phyloP scores from a whole-genome alignment of 2,113 vertebrate genomes.

The Capreolus pygargus region DNA sequence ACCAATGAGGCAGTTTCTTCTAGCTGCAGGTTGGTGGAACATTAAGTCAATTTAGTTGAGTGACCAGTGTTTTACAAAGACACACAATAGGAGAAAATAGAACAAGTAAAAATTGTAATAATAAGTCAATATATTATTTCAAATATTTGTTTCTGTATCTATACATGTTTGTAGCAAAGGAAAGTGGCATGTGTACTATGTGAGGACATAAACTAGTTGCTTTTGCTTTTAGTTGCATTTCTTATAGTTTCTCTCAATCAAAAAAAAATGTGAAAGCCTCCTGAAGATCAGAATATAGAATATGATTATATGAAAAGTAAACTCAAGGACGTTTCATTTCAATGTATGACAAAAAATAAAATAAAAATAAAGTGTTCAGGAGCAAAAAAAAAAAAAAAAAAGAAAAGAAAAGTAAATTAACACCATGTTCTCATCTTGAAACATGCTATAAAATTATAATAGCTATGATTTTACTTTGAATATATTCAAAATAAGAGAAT shows the following conservation, averaged over 20 bases:
- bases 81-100: not conserved
- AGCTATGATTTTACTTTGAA: conserved; percentile 20
- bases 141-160: not conserved
- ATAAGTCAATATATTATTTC: not conserved
- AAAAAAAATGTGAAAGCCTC: not conserved
- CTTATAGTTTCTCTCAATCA: not conserved
- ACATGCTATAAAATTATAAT: not conserved
- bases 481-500: not conserved
- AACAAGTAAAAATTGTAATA: not conserved
- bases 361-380: no score
- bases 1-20: not conserved
- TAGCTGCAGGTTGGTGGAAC: not conserved
- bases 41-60: not conserved
- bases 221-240: not conserved
- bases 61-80: not conserved
- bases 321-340: no score
- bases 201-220: not conserved
- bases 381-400: not conserved
- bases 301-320: not conserved
- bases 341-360: no score
- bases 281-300: not conserved
- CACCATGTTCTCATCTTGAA: not conserved
- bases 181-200: not conserved
- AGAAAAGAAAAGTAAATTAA: not conserved
- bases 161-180: not conserved